phyloP scores from a whole-genome alignment of 2,113 vertebrate species.

The Tringa solitaria region DNA sequence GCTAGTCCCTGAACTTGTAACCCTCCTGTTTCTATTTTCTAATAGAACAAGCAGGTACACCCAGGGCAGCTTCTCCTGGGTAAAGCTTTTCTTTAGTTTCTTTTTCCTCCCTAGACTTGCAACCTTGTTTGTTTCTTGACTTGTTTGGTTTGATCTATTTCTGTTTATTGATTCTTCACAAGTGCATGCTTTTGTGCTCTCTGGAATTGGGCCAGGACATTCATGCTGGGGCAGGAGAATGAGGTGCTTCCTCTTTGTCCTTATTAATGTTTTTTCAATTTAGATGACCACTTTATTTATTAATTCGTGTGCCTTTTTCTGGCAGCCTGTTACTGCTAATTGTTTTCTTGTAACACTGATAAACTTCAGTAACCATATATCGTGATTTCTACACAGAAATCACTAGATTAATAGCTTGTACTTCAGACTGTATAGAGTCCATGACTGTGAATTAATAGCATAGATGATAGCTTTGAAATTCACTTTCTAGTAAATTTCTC shows the following conservation, averaged over 20 bases:
- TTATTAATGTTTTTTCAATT: background rate
- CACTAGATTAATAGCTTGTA: background rate
- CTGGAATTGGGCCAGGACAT: background rate
- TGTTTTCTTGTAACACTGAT: background rate
- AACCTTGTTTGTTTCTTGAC: background rate
- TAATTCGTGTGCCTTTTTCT: background rate
- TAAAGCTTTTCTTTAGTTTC: background rate
- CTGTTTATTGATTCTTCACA: background rate
- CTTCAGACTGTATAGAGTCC: background rate
- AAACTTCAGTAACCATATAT: background rate
- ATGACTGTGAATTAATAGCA: background rate
- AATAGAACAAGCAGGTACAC: background rate
- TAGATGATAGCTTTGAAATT: background rate
- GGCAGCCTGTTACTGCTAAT: background rate
- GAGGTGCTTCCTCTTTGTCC: background rate
- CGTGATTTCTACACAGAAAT: background rate
- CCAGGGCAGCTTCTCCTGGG: background rate
- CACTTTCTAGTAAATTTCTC: background rate
- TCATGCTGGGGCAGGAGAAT: background rate
- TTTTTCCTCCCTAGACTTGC: background rate
- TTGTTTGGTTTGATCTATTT: slow-evolving; percentile 1
- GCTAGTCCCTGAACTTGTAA: background rate
- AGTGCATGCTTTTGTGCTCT: background rate
- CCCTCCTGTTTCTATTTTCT: background rate
- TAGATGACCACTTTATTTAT: background rate